These are phyloP conservation scores for Chauna torquata DNA, from an alignment of 2,113 vertebrate genomes.

Conservation along the genomic window DNA sequence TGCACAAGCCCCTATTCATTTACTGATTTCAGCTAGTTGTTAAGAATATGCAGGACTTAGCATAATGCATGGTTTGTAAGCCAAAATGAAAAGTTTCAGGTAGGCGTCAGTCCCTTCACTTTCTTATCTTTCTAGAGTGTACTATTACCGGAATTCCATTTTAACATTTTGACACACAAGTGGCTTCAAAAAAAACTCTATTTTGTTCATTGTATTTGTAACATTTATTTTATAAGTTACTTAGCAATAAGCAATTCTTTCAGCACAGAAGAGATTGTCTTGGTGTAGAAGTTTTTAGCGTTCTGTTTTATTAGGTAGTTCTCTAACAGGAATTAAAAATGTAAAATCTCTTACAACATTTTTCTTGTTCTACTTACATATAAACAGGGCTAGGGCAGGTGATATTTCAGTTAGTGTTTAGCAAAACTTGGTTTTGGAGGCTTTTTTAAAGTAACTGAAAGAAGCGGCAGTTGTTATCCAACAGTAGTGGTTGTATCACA, in stretches of 20 bases:
- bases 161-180: background rate
- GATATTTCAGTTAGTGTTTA: background rate
- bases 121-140: background rate
- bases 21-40: background rate
- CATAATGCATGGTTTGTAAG: background rate
- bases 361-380: background rate
- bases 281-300: background rate
- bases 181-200: background rate
- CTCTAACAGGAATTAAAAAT: background rate
- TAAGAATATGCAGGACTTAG: background rate
- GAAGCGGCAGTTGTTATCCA: background rate
- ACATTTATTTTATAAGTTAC: background rate
- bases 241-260: background rate
- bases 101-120: background rate
- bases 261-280: background rate
- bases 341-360: background rate
- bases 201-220: background rate
- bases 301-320: background rate
- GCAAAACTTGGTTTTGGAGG: background rate
- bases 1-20: background rate
- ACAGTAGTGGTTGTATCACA: background rate
- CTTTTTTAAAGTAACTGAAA: background rate
- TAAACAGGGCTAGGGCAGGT: background rate
- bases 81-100: background rate
- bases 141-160: background rate